A percentile compares a stretch with the other conserved stretches of the same genome.
These are phyloP conservation scores for Metellina segmentata DNA, from an alignment of 2,888 invertebrate genomes.

Conservation along the genomic window DNA sequence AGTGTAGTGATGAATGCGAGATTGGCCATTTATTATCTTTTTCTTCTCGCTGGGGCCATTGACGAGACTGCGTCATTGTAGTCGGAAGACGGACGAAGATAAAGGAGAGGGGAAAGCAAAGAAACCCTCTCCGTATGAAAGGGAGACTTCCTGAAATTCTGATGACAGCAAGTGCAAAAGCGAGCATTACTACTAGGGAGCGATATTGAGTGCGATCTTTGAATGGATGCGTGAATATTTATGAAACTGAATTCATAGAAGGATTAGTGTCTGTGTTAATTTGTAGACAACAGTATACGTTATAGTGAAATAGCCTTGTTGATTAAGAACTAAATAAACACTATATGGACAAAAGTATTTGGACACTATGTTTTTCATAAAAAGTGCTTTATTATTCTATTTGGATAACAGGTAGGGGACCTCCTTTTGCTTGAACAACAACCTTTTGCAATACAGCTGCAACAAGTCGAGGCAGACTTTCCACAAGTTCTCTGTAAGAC, in stretches of 20 bases:
- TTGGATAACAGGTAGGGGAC: too few species aligned
- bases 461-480: too few species aligned
- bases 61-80: neutral
- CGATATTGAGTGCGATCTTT: neutral
- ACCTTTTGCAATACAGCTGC: too few species aligned
- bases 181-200: neutral
- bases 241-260: neutral
- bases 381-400: too few species aligned
- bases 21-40: slow-evolving; percentile 1
- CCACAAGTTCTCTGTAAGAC: too few species aligned
- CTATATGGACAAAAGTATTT: too few species aligned
- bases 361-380: too few species aligned
- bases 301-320: too few species aligned
- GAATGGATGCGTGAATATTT: neutral
- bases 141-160: neutral
- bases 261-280: too few species aligned
- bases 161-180: neutral
- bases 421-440: too few species aligned
- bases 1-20: neutral
- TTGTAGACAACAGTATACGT: too few species aligned
- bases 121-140: neutral
- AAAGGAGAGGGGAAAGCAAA: neutral
- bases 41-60: neutral
- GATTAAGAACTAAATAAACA: too few species aligned
- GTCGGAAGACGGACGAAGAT: neutral